A percentile compares a stretch with the other conserved stretches of the same genome.
Evolutionary conservation across 1,140 invertebrate species (phyloP).

Genomic region (Pemphigus obesinymphae): DNA sequence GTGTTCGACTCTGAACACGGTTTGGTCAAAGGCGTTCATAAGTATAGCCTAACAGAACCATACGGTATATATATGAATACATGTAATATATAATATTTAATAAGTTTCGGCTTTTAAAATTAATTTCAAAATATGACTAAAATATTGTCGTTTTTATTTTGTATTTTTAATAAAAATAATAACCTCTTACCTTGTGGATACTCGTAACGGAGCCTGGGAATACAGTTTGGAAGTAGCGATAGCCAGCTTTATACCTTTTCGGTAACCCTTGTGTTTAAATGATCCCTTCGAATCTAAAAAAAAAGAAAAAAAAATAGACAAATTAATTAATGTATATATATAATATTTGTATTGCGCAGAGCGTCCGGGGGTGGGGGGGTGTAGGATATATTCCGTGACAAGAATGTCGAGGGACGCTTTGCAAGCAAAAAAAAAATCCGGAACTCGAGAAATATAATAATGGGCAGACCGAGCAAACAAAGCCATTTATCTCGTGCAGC

Average conservation of each 20-base stretch:
- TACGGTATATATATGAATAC: background rate
- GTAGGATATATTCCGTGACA: background rate
- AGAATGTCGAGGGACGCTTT: background rate
- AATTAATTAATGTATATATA: background rate
- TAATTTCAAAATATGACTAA: too few species aligned
- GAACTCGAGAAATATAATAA: background rate
- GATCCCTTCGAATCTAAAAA: background rate
- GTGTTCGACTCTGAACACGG: slow-evolving; percentile 18
- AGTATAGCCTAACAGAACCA: slow-evolving; percentile 26
- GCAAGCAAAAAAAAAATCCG: background rate
- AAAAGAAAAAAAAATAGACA: slow-evolving; percentile 3
- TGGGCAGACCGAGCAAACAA: slow-evolving; percentile 1
- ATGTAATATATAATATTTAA: background rate
- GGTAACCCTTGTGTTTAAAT: slow-evolving; percentile 8
- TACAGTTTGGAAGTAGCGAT: slow-evolving; percentile 41
- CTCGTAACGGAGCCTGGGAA: slow-evolving; percentile 40
- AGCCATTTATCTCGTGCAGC: slow-evolving; percentile 13
- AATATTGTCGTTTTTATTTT: too few species aligned
- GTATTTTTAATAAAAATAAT: too few species aligned
- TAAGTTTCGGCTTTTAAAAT: background rate
- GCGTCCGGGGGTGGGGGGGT: too few species aligned
- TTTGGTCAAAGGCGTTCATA: slow-evolving; percentile 12
- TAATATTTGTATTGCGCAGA: too few species aligned
- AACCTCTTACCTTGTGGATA: slow-evolving; percentile 25
- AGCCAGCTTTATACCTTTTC: slow-evolving; percentile 35